These are phyloP conservation scores for Aspidapion aeneum DNA, from an alignment of 2,888 invertebrate species.

Conservation along the genomic window DNA sequence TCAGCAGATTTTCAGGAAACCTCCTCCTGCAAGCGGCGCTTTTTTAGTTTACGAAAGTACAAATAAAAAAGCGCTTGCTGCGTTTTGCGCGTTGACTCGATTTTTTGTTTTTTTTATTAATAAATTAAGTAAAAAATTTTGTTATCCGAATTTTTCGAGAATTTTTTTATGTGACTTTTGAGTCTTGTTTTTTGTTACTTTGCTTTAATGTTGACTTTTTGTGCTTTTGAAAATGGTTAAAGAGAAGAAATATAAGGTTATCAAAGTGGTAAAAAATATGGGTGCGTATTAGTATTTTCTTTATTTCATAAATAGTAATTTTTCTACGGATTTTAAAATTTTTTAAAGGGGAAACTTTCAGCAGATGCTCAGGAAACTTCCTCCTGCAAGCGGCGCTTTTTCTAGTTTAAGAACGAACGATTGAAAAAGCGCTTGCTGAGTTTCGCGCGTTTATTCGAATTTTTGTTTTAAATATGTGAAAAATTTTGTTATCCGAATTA, in stretches of 20 bases:
- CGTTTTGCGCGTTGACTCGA: neutral
- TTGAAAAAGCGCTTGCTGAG: neutral
- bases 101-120: too few relatives aligned
- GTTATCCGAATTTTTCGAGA: neutral
- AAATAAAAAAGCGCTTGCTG: neutral
- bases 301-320: neutral
- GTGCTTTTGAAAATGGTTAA: constrained; percentile 16
- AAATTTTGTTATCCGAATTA: too few relatives aligned
- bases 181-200: neutral
- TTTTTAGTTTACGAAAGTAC: neutral
- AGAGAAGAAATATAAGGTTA: constrained; percentile 22
- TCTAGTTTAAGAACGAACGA: neutral
- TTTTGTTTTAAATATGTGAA: neutral
- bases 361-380: neutral
- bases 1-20: neutral
- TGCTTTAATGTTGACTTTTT: neutral
- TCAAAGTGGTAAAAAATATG: constrained; percentile 14
- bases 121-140: neutral
- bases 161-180: neutral
- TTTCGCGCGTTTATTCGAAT: neutral
- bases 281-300: constrained; percentile 17
- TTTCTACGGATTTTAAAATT: neutral
- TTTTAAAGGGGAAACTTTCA: neutral
- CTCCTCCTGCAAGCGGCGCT: too few relatives aligned
- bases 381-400: too few relatives aligned